phyloP scores from a whole-genome alignment of 2,888 invertebrate genomes.

The Mycalesis mineus region DNA sequence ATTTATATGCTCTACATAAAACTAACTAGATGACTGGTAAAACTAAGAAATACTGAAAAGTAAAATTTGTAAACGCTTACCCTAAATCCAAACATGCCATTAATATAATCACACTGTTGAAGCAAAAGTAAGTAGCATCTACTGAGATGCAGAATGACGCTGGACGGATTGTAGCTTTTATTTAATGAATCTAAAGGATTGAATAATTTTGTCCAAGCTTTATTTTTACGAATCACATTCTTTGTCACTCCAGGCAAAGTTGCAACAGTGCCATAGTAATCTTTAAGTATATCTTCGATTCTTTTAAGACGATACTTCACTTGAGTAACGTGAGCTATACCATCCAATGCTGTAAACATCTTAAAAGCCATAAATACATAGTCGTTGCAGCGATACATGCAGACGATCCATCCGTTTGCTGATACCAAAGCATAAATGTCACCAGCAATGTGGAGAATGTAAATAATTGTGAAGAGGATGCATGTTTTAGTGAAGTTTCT shows the following conservation, averaged over 20 bases:
- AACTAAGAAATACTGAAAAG: too few relatives aligned
- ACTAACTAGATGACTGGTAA: too few relatives aligned
- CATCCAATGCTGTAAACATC: conserved; percentile 23
- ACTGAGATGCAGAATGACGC: conserved; percentile 21
- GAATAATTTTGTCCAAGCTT: not conserved
- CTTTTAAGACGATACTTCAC: conserved; percentile 26
- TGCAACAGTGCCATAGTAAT: conserved; percentile 9
- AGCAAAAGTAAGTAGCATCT: conserved; percentile 29
- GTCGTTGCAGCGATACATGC: conserved; percentile 14
- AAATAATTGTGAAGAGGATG: conserved; percentile 8
- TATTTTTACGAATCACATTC: conserved; percentile 2
- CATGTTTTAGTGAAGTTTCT: conserved; percentile 13
- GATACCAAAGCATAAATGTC: conserved; percentile 17
- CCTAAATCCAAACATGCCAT: conserved; percentile 28
- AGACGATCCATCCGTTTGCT: conserved; percentile 16
- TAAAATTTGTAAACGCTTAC: too few relatives aligned
- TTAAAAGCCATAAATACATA: conserved; percentile 24
- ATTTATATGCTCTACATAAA: too few relatives aligned
- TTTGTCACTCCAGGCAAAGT: conserved; percentile 11
- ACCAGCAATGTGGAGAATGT: not conserved
- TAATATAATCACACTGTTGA: conserved; percentile 29
- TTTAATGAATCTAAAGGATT: conserved; percentile 13
- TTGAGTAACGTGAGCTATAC: conserved; percentile 23
- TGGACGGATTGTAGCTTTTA: not conserved
- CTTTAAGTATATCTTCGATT: conserved; percentile 26